Base-by-base conservation (phyloP, 2,113 vertebrate species). In the Balaeniceps rex region DNA sequence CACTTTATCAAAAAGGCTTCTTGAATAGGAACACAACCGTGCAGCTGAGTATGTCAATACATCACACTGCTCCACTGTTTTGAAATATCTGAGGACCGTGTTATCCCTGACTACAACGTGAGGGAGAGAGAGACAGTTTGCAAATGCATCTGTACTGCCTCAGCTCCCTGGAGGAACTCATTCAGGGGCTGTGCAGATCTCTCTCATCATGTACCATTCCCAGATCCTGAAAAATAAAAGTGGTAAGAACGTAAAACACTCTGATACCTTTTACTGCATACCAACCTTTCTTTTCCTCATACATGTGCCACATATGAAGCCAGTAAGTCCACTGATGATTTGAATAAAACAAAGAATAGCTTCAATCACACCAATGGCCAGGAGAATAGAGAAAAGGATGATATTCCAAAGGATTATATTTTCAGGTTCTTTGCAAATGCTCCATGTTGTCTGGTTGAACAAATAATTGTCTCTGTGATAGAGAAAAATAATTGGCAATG, bases 231-330 rank as follows among this genome's bases (percentile, higher is more conserved):
- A 76, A 90, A 96, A 75, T 10, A 75, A 33, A 81, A 83, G 6
- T 82, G 31, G 17, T 46, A 72, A 42, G 44, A 82, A 70, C 0
- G 0, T 57, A 77, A 77, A 80, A 16, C 15, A 36, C 8, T 29
- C 29, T 69, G 40, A 12, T 44, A 64, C 6, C 6, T 88, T 89
- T 64, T 36, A 44, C 28, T 61, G 68, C 33, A 52, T 83, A 96
- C 94, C 13, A 24, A 97, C 95, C 94, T 97, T 96, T 91, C 97
- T 96, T 97, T 95, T 98, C 64, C 46, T 93, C 94, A 97, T 70
- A 65, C 98, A 98, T 49, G 98, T 98, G 11, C 99, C 98, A 19
- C 98, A 99, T 92, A 99, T 65, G 95, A 98, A 98, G 25, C 98
- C 98, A 6, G 98, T 42, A 89, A 98, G 98, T 81, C 98, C 98